Percentiles rank a stretch among this genome's conserved stretches.
Conservation (phyloP, 2,797 vertebrate genomes). For the Gymnopithys bicolor region DNA sequence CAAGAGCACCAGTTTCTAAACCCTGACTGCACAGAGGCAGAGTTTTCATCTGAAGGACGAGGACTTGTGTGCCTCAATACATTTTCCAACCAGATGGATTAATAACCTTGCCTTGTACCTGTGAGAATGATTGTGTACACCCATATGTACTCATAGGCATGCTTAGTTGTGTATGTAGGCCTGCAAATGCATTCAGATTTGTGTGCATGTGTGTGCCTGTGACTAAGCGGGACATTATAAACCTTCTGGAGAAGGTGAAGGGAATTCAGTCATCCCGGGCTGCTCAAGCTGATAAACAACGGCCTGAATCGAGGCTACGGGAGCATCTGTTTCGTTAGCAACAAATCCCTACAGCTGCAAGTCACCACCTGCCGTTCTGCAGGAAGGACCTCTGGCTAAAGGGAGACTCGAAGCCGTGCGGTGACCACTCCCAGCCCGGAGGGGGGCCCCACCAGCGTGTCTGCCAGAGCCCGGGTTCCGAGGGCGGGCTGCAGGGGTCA, state of each 20-base stretch:
- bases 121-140: fast-evolving
- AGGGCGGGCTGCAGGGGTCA: neutral
- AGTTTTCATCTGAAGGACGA: neutral
- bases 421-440: neutral
- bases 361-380: neutral
- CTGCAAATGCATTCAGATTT: fast-evolving
- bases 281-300: neutral
- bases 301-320: fast-evolving
- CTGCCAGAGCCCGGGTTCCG: fast-evolving
- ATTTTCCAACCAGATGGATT: neutral
- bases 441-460: fast-evolving
- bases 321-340: neutral
- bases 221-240: neutral
- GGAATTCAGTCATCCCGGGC: neutral
- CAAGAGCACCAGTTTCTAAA: neutral
- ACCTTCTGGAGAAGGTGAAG: neutral
- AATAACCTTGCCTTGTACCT: neutral
- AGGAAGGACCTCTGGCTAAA: neutral
- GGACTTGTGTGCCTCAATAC: no score
- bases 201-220: neutral
- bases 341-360: neutral
- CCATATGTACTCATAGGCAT: fast-evolving
- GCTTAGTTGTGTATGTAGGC: fast-evolving
- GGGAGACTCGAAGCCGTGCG: fast-evolving
- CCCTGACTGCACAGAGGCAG: neutral